Evolutionary conservation across 2,888 invertebrate species (phyloP), one percentile per base, ranked within the genome.

Genomic region (Gymnoscelis rufifasciata): DNA sequence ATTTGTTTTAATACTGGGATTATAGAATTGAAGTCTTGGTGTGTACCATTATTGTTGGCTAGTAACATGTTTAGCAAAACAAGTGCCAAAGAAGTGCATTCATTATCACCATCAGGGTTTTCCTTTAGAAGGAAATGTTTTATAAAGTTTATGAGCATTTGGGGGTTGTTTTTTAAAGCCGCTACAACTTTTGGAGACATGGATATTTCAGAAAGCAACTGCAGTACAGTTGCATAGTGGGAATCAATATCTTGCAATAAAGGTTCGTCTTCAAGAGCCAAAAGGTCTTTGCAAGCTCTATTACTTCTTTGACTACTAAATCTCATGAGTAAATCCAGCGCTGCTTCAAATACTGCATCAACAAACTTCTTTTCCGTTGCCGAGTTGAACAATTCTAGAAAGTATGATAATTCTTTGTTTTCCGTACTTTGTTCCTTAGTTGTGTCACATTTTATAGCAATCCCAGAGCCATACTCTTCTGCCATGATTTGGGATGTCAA

Each of bases 151-250:
- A 90, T 63, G 2, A 90, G 78, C 52, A 78, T 69, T 7, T 63
- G 54, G 3, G 90, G 89, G 54, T 86, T 77, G 12, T 69, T 64
- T 64, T 80, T 89, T 29, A 91, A 68, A 40, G 71, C 60, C 38
- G 66, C 65, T 29, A 88, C 73, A 23, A 90, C 69, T 60, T 78
- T 77, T 42, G 82, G 74, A 51, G 80, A 78, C 45, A 80, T 79
- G 1, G 89, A 75, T 64, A 91, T 74, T 59, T 87, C 83, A 45
- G 89, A 83, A 13, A 91, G 72, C 30, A 90, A 55, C 45, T 89
- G 88, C 27, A 90, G 82, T 47, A 89, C 78, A 2, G 74, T 63
- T 15, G 86, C 66, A 69, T 89, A 89, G 38, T 83, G 71, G 53
- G 74, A 68, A 71, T 84, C 75, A 50, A 62, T 51, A 46, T 68